Base-by-base conservation (phyloP, 1,140 invertebrate genomes). In the Melipona quadrifasciata region DNA sequence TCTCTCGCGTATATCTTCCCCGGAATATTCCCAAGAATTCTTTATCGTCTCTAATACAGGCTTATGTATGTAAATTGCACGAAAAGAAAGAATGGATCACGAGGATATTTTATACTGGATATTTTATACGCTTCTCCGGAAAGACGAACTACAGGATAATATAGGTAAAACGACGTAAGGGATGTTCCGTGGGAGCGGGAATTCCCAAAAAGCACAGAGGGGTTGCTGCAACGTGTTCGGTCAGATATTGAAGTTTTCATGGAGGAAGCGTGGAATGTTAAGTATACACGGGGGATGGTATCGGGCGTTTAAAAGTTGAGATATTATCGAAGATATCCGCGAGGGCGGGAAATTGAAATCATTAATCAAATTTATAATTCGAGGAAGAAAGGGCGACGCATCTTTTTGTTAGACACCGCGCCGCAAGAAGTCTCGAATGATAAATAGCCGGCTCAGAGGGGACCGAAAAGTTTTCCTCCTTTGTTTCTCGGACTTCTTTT, bases 351-450 rank as follows among this genome's bases (percentile, higher is more conserved):
- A 27, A 72, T 72, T 72, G 70, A 72, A 72, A 51, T 72, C 70
- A 72, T 72, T 72, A 72, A 72, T 72, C 70, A 72, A 72, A 72
- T 72, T n/a, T n/a, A n/a, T n/a, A n/a, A 47, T 47, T 72, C 47
- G 16, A 1, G 70, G 47, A 72, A 27, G 47, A 27, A 72, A 51
- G 16, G 47, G 16, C 39, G 70, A 72, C 47, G 47, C 47, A 19
- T 51, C 24, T 72, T 72, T 72, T 72, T 72, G n/a, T 72, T 51
- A 19, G 47, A n/a, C 70, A 14, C 16, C 27, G 70, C 4, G 8
- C 47, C 47, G 47, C 53, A 51, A 72, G 70, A 51, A 53, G n/a
- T 72, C n/a, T 51, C 27, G 70, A 51, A 72, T 72, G 70, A 72
- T 72, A 72, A 72, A 72, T 72, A 72, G 51, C 16, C 70, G 47